phyloP scores from a whole-genome alignment of 2,888 invertebrate genomes.

The Selenia dentaria region DNA sequence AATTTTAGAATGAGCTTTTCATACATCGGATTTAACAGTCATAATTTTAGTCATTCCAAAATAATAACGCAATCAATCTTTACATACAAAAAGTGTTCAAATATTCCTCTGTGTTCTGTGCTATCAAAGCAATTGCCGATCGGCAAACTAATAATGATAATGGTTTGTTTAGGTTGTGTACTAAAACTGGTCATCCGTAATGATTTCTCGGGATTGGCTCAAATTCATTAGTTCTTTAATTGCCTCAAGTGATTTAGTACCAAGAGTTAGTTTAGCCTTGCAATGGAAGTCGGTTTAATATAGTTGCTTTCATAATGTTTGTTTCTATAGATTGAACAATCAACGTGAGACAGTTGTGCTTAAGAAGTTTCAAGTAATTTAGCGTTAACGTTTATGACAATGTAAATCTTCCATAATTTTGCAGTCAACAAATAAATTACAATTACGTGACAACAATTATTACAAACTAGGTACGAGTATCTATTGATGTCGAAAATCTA shows the following conservation, averaged over 20 bases:
- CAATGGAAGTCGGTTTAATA: constrained; percentile 19
- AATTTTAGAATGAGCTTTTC: not conserved
- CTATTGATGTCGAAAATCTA: too few relatives aligned
- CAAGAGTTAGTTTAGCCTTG: constrained; percentile 12
- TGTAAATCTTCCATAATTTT: too few relatives aligned
- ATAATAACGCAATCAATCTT: not conserved
- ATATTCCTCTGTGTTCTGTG: constrained; percentile 5
- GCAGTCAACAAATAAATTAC: too few relatives aligned
- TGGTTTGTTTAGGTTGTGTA: constrained; percentile 26
- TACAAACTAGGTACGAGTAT: too few relatives aligned
- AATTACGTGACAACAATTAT: too few relatives aligned
- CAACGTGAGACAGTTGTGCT: constrained; percentile 14
- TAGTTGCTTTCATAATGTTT: constrained; percentile 25
- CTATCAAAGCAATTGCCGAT: constrained; percentile 8
- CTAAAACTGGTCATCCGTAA: constrained; percentile 27
- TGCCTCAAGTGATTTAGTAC: constrained; percentile 23
- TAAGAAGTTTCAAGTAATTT: constrained; percentile 4
- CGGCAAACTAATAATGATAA: constrained; percentile 4
- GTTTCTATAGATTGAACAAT: constrained; percentile 27
- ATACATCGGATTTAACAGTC: not conserved
- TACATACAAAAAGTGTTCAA: not conserved
- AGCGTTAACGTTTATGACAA: not conserved
- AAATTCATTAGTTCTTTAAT: constrained; percentile 30
- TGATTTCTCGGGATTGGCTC: constrained; percentile 31
- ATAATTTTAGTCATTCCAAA: not conserved